Evolutionary conservation across 2,113 vertebrate species (phyloP).

Genomic region (Phylloscopus trochilus): DNA sequence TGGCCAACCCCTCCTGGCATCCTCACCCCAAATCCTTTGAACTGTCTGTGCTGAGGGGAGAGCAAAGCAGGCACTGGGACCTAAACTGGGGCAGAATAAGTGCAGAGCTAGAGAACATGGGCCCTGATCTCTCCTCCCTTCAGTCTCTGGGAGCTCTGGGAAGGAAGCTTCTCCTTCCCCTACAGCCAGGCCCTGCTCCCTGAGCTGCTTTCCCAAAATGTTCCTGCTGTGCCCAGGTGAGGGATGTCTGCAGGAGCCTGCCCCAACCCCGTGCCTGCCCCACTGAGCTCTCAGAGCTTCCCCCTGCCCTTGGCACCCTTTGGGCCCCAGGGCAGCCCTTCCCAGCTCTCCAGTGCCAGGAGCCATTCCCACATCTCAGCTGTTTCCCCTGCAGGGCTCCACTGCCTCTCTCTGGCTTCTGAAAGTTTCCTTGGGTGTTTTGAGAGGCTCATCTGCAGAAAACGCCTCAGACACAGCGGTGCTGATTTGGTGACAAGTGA

Average conservation of each 20-base stretch:
- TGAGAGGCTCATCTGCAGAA: not conserved
- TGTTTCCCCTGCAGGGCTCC: not conserved
- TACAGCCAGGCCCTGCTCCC: not conserved
- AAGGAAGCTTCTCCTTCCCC: not conserved
- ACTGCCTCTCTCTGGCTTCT: not conserved
- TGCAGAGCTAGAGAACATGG: not conserved
- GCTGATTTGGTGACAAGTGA: constrained; percentile 2
- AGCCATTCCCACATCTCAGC: not conserved
- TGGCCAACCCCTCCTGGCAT: not conserved
- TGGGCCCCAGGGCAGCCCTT: not conserved
- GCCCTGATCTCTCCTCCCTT: not conserved
- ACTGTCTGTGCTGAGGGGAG: not conserved
- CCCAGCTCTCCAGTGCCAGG: not conserved
- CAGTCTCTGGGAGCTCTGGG: not conserved
- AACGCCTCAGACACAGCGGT: not conserved
- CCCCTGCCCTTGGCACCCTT: not conserved
- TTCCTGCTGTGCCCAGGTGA: not conserved
- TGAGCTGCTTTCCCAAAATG: not conserved
- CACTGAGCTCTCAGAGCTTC: not conserved
- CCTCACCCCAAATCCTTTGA: not conserved
- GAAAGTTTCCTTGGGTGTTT: not conserved
- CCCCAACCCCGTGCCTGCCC: accelerated
- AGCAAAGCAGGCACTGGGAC: not conserved
- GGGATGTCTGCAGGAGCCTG: not conserved
- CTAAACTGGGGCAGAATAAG: not conserved